A percentile compares a stretch with the other conserved stretches of the same genome.
Conservation (phyloP, 2,113 vertebrate genomes). For the Machaerirhynchus nigripectus region DNA sequence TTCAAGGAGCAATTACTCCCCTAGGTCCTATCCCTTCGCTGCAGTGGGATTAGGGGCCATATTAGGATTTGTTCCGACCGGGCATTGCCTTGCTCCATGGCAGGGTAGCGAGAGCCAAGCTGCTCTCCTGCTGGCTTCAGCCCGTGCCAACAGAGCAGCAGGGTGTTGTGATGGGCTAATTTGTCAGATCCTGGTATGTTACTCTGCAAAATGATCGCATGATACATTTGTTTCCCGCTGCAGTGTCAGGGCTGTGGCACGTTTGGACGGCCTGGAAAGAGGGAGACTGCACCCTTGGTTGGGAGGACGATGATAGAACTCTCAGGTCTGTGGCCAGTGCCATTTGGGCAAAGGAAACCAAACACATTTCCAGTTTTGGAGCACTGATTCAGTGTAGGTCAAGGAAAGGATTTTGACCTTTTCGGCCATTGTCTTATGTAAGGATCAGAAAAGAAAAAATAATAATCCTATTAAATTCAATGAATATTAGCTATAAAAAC, state of each 20-base stretch:
- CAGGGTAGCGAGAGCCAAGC: background rate
- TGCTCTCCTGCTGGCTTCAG: background rate
- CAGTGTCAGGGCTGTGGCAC: background rate
- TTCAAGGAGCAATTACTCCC: background rate
- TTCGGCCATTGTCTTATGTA: background rate
- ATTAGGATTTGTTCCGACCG: background rate
- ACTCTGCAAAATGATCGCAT: background rate
- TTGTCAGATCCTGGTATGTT: background rate
- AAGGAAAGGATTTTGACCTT: background rate
- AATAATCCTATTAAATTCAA: background rate
- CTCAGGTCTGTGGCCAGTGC: background rate
- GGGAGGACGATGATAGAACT: background rate
- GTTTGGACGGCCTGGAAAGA: background rate
- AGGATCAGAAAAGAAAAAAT: background rate
- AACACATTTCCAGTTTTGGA: background rate
- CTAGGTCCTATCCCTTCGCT: background rate
- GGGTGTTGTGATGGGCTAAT: background rate
- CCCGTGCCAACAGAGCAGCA: background rate
- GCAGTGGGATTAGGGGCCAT: background rate
- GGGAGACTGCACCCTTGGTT: background rate
- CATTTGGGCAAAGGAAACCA: background rate
- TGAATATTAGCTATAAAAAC: background rate
- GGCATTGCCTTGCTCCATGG: background rate
- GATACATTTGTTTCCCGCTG: background rate
- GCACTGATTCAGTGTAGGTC: background rate